Evolutionary conservation across 2,113 vertebrate genomes (phyloP).

Genomic region (Aphelocoma coerulescens): DNA sequence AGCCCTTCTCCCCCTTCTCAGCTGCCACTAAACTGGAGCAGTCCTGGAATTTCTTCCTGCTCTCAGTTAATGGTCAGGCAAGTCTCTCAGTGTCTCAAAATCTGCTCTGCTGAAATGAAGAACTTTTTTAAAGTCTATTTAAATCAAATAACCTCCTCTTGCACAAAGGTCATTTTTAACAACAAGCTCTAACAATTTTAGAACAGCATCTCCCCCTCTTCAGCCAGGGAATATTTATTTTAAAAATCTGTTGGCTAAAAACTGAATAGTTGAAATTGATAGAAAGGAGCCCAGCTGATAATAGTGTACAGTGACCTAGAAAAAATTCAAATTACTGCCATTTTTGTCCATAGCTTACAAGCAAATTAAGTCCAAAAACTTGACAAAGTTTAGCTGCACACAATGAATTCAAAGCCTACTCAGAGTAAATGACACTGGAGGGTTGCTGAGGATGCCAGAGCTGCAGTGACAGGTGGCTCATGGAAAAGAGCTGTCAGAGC

Average conservation of each 20-base stretch:
- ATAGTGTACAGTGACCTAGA: background rate
- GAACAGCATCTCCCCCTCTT: background rate
- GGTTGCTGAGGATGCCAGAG: background rate
- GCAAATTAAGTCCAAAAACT: background rate
- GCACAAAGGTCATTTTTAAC: conserved; percentile 43
- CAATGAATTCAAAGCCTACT: background rate
- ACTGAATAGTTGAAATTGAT: background rate
- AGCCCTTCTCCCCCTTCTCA: background rate
- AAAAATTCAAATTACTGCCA: background rate
- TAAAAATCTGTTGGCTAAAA: background rate
- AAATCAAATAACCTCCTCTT: conserved; percentile 21
- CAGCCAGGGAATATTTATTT: conserved; percentile 2
- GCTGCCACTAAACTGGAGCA: background rate
- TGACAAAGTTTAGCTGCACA: background rate
- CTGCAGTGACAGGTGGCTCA: background rate
- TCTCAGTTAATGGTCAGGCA: background rate
- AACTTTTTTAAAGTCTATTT: background rate
- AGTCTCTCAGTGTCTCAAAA: background rate
- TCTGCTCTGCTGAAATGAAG: background rate
- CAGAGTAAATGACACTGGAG: background rate
- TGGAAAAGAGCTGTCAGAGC: background rate
- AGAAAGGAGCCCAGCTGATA: background rate
- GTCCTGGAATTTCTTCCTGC: background rate
- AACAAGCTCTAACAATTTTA: background rate
- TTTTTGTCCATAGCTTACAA: background rate